Evolutionary conservation across 2,113 vertebrate species (phyloP), one percentile per base, ranked within the genome.

Genomic region (Elachura formosa): DNA sequence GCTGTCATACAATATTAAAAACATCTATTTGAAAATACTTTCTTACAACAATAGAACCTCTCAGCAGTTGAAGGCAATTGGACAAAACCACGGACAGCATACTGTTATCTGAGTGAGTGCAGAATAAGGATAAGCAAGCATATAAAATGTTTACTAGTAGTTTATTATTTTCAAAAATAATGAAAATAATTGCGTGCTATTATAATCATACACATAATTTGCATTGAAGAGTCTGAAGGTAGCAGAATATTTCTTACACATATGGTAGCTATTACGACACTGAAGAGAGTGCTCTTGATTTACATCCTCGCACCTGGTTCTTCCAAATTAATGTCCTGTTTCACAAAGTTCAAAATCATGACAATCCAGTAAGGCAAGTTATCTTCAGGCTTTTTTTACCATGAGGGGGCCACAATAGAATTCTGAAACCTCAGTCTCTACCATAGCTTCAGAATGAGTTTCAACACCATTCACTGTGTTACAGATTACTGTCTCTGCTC

Each of bases 1-100:
- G 67, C 51, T 91, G 75, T 71, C 87, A 94, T 83, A 73, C 84
- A 91, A 92, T 80, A 96, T 95, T 92, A 83, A 91, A 94, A 92
- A 91, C 66, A 68, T 69, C 64, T 93, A 36, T 81, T 92, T 74
- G 75, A 87, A 93, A 94, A 93, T n/a, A 73, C 10, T 79, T 89
- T 79, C 8, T 38, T 22, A 59, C 38, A 93, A 63, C 46, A 91
- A 63, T 41, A 92, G 36, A 93, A 77, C 73, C 93, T 74, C 45
- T 89, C 61, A 91, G 64, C 21, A 87, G 12, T 26, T 84, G 74
- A 92, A 76, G 36, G 38, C 54, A 85, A 84, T n/a, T 64, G 59
- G 45, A 33, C 43, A 93, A 93, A 92, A 89, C 66, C 77, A 87
- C 64, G 62, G 62, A 84, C 56, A 91, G 61, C 43, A 71, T 10